Conservation (phyloP, 2,888 invertebrate species). For the Dromius quadrimaculatus region DNA sequence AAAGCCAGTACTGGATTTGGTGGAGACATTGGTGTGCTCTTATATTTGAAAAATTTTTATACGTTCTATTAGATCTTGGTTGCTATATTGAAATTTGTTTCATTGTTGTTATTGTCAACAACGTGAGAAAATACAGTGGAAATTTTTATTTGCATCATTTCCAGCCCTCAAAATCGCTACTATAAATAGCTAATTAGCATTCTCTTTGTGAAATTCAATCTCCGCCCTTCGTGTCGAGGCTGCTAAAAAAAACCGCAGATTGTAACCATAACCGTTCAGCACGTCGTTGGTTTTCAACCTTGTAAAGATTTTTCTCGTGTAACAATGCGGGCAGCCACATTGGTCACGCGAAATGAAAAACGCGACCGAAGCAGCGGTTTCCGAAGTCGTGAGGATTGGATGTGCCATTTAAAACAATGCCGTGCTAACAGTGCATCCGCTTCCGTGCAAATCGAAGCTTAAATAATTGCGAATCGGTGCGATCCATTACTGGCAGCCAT, state of each 20-base stretch:
- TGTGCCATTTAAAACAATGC: constrained; percentile 38
- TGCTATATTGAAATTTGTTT: no score
- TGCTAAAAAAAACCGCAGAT: neutral
- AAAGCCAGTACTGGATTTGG: no score
- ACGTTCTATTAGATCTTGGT: no score
- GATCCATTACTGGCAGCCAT: constrained; percentile 36
- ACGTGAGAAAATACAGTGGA: no score
- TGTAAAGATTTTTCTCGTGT: neutral
- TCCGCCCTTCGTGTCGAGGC: neutral
- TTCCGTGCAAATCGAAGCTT: constrained; percentile 10
- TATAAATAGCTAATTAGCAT: no score
- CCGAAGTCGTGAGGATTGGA: constrained; percentile 8
- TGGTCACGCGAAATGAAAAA: constrained; percentile 31
- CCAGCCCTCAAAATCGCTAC: no score
- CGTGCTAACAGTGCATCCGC: constrained; percentile 10
- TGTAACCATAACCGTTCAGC: no score
- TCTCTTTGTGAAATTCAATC: no score
- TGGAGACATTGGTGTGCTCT: no score
- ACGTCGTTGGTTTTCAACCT: neutral
- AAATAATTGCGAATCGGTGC: constrained; percentile 41
- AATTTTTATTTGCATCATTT: no score
- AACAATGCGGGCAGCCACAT: constrained; percentile 6
- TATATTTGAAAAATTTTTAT: no score
- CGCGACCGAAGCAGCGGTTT: constrained; percentile 25
- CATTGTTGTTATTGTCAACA: no score